Conservation (phyloP, 30 jellyfish, hydroid and myxozoan species). For the Hydractinia echinata region DNA sequence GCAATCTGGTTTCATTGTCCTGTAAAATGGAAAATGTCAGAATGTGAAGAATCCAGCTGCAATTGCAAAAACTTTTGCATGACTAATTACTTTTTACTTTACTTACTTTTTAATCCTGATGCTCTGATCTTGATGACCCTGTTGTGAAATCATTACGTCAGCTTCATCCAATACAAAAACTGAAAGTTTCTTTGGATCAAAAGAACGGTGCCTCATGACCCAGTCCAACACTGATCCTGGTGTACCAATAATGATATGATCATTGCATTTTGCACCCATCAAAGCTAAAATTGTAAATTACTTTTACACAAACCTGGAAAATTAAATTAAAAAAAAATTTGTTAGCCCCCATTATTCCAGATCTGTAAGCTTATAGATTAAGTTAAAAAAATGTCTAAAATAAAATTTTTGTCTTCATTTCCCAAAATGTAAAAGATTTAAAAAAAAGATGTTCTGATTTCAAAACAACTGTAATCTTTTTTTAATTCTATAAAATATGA, state of each 20-base stretch:
- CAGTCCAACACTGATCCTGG: constrained; percentile 98
- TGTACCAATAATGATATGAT: constrained; percentile 91
- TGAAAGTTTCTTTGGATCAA: constrained; percentile 81
- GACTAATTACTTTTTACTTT: too few species aligned
- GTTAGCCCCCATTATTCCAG: too few species aligned
- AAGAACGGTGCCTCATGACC: constrained; percentile 61
- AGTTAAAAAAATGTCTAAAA: too few species aligned
- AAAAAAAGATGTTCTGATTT: too few species aligned
- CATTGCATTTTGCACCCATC: constrained; percentile 48
- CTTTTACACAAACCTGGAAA: background rate
- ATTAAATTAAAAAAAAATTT: too few species aligned
- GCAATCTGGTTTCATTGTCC: constrained; percentile 49
- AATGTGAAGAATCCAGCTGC: background rate
- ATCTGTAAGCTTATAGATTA: too few species aligned
- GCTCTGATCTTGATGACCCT: constrained; percentile 96
- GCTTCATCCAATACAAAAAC: constrained; percentile 98
- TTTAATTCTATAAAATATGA: too few species aligned
- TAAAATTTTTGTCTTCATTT: too few species aligned
- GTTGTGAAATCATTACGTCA: constrained; percentile 99
- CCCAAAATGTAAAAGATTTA: too few species aligned
- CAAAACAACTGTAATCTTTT: too few species aligned
- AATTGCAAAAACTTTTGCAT: too few species aligned
- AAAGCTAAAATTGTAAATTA: constrained; percentile 40
- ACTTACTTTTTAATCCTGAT: constrained; percentile 74
- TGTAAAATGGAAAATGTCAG: background rate